Conservation (phyloP, 64 coral and sea anemone genomes). For the Orbicella faveolata region DNA sequence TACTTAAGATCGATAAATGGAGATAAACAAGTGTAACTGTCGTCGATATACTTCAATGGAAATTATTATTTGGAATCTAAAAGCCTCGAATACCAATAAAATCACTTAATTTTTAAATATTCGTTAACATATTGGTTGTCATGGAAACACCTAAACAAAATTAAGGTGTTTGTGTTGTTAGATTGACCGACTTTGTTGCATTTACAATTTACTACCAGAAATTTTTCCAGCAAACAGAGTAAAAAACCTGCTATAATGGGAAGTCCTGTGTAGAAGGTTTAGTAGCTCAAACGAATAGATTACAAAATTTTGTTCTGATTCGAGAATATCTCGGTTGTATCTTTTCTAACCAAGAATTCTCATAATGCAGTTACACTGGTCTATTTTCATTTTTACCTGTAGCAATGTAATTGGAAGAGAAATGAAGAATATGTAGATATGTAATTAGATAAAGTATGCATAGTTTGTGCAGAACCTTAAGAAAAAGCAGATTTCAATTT, state of each 20-base stretch:
- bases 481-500: not conserved
- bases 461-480: too few species aligned
- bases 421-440: not conserved
- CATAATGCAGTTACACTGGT: conserved; percentile 18
- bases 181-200: too few species aligned
- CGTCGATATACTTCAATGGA: not conserved
- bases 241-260: not conserved
- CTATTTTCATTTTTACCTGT: not conserved
- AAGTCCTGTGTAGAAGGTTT: not conserved
- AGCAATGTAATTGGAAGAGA: not conserved
- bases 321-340: too few species aligned
- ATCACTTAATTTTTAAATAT: not conserved
- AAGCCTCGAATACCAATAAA: not conserved
- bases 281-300: not conserved
- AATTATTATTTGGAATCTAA: not conserved
- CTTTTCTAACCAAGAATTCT: not conserved
- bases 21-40: conserved; percentile 25
- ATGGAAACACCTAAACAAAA: conserved; percentile 2
- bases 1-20: not conserved
- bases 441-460: not conserved
- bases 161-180: too few species aligned
- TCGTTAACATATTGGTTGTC: conserved; percentile 10
- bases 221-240: too few species aligned
- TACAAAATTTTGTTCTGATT: too few species aligned
- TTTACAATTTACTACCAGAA: too few species aligned